phyloP scores from a whole-genome alignment of 2,888 invertebrate genomes.

The Mantis religiosa region DNA sequence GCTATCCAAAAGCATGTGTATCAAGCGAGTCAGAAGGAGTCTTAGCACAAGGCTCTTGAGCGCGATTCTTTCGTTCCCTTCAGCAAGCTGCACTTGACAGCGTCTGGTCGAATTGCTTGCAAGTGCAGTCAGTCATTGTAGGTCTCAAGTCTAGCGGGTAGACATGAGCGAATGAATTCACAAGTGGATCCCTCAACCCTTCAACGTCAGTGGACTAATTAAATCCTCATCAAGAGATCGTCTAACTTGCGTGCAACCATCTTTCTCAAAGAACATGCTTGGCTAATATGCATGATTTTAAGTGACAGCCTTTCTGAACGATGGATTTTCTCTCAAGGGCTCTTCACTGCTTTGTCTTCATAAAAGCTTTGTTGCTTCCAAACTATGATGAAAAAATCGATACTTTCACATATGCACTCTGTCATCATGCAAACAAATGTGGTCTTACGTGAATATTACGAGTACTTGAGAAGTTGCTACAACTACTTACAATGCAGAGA shows the following conservation, averaged over 20 bases:
- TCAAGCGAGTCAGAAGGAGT: too few species aligned
- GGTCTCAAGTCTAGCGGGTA: background rate
- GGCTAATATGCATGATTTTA: background rate
- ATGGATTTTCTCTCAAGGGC: background rate
- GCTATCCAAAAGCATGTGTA: too few species aligned
- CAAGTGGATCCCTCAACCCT: background rate
- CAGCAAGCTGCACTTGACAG: background rate
- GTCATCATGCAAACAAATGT: too few species aligned
- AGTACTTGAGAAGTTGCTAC: too few species aligned
- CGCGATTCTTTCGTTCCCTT: background rate
- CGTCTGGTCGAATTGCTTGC: background rate
- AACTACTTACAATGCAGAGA: too few species aligned
- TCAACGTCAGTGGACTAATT: background rate
- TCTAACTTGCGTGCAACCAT: background rate
- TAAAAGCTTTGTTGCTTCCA: background rate
- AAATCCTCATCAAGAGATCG: background rate
- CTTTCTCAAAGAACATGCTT: background rate
- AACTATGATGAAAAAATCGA: background rate
- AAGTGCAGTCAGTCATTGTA: background rate
- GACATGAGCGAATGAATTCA: background rate
- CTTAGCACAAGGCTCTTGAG: background rate
- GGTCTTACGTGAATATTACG: too few species aligned
- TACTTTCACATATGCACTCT: too few species aligned
- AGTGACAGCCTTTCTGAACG: background rate
- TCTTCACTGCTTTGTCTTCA: background rate